These are phyloP conservation scores for Nemurella pictetii DNA, from an alignment of 2,888 invertebrate species.

Conservation along the genomic window DNA sequence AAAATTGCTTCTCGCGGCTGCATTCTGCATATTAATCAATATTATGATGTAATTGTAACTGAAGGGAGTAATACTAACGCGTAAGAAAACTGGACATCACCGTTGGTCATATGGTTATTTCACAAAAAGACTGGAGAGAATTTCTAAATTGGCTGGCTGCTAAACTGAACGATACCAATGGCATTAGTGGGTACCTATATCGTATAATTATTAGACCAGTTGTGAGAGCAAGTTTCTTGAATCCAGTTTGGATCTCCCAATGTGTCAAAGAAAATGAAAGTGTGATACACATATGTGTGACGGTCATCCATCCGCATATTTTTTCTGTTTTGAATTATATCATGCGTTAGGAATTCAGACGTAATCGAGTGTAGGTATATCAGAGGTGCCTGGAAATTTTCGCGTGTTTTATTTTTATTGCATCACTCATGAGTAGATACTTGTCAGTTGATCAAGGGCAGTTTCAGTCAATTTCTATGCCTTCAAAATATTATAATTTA, in stretches of 20 bases:
- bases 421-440: not conserved
- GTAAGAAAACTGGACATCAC: not conserved
- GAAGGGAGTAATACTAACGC: not conserved
- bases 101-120: not conserved
- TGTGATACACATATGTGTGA: not conserved
- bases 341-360: not conserved
- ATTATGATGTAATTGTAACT: not conserved
- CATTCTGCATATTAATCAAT: not conserved
- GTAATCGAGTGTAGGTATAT: not conserved
- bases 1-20: not conserved
- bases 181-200: no score
- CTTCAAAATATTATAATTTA: not conserved
- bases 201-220: not conserved
- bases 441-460: not conserved
- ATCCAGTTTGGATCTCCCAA: not conserved
- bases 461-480: not conserved
- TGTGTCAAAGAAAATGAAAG: not conserved
- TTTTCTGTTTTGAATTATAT: not conserved
- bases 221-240: not conserved
- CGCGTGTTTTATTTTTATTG: not conserved
- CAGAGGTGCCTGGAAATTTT: not conserved
- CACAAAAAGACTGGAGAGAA: not conserved
- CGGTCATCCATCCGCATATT: not conserved
- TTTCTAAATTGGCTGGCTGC: not conserved
- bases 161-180: not conserved